Evolutionary conservation across 2,113 vertebrate genomes (phyloP).

Genomic region (Poecile atricapillus): DNA sequence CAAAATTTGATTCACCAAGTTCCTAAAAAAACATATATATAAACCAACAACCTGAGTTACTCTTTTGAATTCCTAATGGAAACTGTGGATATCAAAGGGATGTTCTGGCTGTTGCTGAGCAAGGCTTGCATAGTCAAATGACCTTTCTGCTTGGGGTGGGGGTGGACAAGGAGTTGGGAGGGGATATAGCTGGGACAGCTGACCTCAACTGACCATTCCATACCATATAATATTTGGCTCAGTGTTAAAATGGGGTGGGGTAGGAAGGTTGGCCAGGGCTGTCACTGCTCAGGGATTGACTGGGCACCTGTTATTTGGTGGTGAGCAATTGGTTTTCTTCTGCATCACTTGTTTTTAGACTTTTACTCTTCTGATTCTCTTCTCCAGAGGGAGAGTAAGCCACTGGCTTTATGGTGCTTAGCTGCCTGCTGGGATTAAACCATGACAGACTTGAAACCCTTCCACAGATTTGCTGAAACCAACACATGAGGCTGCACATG

Average conservation of each 20-base stretch:
- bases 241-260: background rate
- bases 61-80: background rate
- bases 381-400: background rate
- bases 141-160: background rate
- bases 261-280: background rate
- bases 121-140: background rate
- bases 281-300: background rate
- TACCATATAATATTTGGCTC: background rate
- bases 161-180: background rate
- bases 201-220: background rate
- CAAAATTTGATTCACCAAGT: background rate
- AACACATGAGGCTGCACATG: background rate
- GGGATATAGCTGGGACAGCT: background rate
- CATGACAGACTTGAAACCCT: background rate
- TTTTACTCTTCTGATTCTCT: background rate
- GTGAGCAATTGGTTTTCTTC: fast-evolving
- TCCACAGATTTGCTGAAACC: background rate
- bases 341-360: background rate
- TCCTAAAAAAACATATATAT: background rate
- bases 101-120: background rate
- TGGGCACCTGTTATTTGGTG: background rate
- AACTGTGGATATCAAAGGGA: background rate
- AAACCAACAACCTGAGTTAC: background rate
- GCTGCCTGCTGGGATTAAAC: background rate
- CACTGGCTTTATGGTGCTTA: background rate